Base-by-base conservation (phyloP, 2,888 invertebrate genomes). In the Siphlonurus alternatus region DNA sequence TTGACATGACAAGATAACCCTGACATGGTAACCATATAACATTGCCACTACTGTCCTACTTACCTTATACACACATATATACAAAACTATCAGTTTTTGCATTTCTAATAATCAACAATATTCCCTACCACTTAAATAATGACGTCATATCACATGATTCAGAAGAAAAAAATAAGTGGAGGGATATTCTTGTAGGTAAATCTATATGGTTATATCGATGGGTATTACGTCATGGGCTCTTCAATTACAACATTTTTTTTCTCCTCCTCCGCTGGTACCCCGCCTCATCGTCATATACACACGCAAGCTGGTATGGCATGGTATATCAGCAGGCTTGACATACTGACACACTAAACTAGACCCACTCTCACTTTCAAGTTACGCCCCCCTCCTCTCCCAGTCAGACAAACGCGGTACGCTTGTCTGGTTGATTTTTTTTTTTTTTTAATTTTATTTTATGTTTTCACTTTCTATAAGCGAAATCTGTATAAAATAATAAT, bases 41-140 rank as follows among this genome's bases (percentile, higher is more conserved):
- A 56, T 56, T 56, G 56, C 56, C n/a, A 56, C 56, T 56, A 56
- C 56, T 56, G 56, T 56, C 56, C 56, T 22, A 56, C 56, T 56
- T 56, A 56, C 38, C 38, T 38, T 10, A 10, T 10, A 38, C 15
- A 38, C 38, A 38, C 38, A 38, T 10, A 38, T 38, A 10, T 38
- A 5, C 5, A 38, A 38, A 10, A 38, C 5, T 38, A 38, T 38
- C 38, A 5, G 15, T 38, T 38, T 38, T 15, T 38, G 38, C 38
- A 38, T 38, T 38, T 38, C n/a, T 38, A 38, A 38, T 38, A 38
- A 38, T 38, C 38, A 38, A 10, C 38, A 38, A 38, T n/a, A n/a
- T n/a, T 38, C 38, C 38, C 38, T 38, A 38, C 38, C 15, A 38
- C 38, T 38, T 10, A 38, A 38, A 38, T 10, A 38, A 38, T 38